Evolutionary conservation across 2,888 invertebrate species (phyloP), one percentile per base, ranked within the genome.

Genomic region (Chorisops tibialis): DNA sequence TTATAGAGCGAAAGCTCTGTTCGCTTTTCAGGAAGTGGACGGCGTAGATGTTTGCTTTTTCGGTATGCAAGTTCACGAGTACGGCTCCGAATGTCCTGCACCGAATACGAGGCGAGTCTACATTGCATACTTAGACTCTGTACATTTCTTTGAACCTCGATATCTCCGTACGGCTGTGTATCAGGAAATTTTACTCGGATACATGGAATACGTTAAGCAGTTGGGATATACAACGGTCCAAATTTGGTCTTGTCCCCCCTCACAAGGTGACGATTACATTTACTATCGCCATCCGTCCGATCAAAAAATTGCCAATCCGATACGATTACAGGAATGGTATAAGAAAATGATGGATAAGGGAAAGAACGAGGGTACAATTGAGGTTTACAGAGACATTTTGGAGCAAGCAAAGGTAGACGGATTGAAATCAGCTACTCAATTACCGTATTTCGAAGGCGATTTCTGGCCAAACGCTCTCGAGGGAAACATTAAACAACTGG

Each of bases 181-280:
- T 79, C 98, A 99, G 80, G 99, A 99, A 81, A 98, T 99, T 76
- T 84, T 99, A 72, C 86, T 99, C 70, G 98, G 98, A 61, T 99
- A 99, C 79, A 85, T 99, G 80, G 97, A 99, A 79, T 99, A 99
- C 80, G 97, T 94, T 62, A 98, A 98, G 77, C 93, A 93, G 76
- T 81, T 99, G 73, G 99, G 99, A 77, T 98, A 96, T 78, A 95
- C 96, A 12, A 97, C 97, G 96, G 99, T 98, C 65, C 99, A 99
- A 76, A 99, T 99, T 71, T 99, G 99, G 99, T 99, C 99, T n/a
- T 99, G 99, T 81, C 99, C 99, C 64, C 99, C 99, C 1, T 96
- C 96, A 43, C 99, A 99, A 82, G 99, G 99, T 59, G 99, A 99
- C 79, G 99, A 99, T 81, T 99, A 99, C 79, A 99, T 99, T 73